Percentiles rank a stretch among this genome's conserved stretches.
Conservation (phyloP, 2,888 invertebrate species). For the Hymenopus coronatus region DNA sequence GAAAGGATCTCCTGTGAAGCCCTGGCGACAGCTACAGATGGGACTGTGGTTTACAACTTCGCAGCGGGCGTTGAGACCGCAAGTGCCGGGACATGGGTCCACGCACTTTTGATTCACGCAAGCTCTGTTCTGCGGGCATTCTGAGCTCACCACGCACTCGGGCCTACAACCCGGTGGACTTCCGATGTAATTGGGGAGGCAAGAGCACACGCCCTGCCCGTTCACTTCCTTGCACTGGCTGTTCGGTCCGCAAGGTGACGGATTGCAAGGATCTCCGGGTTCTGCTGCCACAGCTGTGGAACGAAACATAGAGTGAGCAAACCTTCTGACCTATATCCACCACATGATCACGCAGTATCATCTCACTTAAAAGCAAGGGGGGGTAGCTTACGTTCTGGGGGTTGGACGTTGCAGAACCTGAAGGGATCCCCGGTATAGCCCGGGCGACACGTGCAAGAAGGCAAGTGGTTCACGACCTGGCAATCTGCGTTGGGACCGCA, state of each 20-base stretch:
- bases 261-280: constrained; percentile 66
- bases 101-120: constrained; percentile 44
- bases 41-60: constrained; percentile 43
- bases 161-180: constrained; percentile 50
- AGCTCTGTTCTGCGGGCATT: constrained; percentile 42
- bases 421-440: constrained; percentile 57
- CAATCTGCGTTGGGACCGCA: constrained; percentile 51
- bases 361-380: not conserved
- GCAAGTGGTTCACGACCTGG: constrained; percentile 42
- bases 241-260: constrained; percentile 66
- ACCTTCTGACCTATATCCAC: not conserved
- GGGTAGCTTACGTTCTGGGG: constrained; percentile 26
- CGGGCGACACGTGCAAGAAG: constrained; percentile 58
- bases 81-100: constrained; percentile 43
- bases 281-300: constrained; percentile 52
- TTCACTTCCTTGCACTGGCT: constrained; percentile 61
- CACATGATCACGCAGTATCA: not conserved
- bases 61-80: constrained; percentile 42
- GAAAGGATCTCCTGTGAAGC: constrained; percentile 42
- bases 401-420: constrained; percentile 42
- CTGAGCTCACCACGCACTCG: constrained; percentile 44
- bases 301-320: not conserved
- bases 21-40: constrained; percentile 42
- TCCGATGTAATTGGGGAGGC: constrained; percentile 60
- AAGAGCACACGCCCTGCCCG: constrained; percentile 63